A percentile compares a stretch with the other conserved stretches of the same genome.
Conservation (phyloP, 1,140 invertebrate species). For the Cyphomyrmex costatus region DNA sequence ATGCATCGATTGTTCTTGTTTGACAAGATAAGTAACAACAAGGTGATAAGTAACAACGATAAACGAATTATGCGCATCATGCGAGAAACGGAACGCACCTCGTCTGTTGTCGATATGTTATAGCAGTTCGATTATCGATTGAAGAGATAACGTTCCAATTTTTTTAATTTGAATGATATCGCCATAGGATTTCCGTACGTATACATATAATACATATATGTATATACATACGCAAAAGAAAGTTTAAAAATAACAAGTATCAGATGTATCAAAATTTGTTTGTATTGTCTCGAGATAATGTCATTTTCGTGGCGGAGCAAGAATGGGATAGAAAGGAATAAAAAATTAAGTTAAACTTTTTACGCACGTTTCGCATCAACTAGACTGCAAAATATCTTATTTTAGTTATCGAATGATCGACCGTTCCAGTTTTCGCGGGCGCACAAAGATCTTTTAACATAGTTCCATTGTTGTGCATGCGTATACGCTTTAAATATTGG, state of each 20-base stretch:
- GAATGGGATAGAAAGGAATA: background rate
- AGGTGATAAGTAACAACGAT: too few species aligned
- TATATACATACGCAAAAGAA: background rate
- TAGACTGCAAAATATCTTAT: background rate
- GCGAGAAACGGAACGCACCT: too few species aligned
- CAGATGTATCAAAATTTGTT: too few species aligned
- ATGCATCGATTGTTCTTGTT: too few species aligned
- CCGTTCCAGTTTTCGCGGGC: conserved; percentile 9
- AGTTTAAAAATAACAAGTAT: background rate
- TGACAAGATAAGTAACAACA: too few species aligned
- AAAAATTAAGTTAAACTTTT: background rate
- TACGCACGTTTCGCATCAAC: background rate
- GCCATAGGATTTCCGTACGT: background rate
- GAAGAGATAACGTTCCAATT: background rate
- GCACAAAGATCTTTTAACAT: conserved; percentile 34
- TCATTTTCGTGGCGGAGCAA: background rate
- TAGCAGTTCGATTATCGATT: conserved; percentile 51
- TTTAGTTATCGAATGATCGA: conserved; percentile 2
- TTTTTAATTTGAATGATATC: conserved; percentile 6
- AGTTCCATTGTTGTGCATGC: conserved; percentile 25
- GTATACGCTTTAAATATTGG: conserved; percentile 68
- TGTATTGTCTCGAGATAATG: background rate
- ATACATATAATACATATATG: too few species aligned
- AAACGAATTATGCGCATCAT: too few species aligned
- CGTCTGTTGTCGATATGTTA: background rate